Conservation (phyloP, 2,888 invertebrate species). For the Agrypnus murinus region DNA sequence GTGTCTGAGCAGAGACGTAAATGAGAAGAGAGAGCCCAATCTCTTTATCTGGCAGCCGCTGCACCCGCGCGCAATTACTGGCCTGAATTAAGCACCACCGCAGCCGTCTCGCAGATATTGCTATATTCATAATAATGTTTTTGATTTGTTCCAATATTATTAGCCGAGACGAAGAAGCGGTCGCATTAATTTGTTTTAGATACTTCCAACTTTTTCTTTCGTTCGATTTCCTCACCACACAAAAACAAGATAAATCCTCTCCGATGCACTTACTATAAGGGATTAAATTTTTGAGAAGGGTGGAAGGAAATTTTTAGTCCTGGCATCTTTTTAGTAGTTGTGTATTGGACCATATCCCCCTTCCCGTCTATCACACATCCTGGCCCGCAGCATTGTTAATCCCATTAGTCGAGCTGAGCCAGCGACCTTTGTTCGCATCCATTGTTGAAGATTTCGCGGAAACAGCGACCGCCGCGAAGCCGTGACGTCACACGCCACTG, state of each 20-base stretch:
- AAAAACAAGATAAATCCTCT: too few relatives aligned
- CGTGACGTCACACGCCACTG: slow-evolving; percentile 74
- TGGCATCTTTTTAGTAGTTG: slow-evolving; percentile 35
- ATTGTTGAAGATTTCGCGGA: slow-evolving; percentile 68
- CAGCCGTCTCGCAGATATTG: slow-evolving; percentile 64
- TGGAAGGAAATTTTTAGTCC: slow-evolving; percentile 19
- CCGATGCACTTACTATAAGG: too few relatives aligned
- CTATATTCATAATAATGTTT: slow-evolving; percentile 38
- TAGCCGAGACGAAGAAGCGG: not conserved
- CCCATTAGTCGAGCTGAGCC: slow-evolving; percentile 66
- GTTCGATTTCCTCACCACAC: too few relatives aligned
- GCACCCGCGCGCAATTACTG: slow-evolving; percentile 70
- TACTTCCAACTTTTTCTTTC: too few relatives aligned
- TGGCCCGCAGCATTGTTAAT: slow-evolving; percentile 68
- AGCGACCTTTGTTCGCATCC: slow-evolving; percentile 66
- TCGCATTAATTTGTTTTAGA: slow-evolving; percentile 17
- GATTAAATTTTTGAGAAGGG: not conserved
- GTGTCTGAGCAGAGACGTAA: slow-evolving; percentile 51
- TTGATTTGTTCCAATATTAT: slow-evolving; percentile 32
- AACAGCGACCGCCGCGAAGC: slow-evolving; percentile 65
- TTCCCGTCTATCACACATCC: slow-evolving; percentile 67
- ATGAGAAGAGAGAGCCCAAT: slow-evolving; percentile 56
- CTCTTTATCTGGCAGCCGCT: slow-evolving; percentile 59
- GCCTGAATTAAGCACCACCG: slow-evolving; percentile 72
- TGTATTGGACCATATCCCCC: slow-evolving; percentile 42